Evolutionary conservation across 2,113 vertebrate genomes (phyloP).

Genomic region (Thalassarche chlororhynchos): DNA sequence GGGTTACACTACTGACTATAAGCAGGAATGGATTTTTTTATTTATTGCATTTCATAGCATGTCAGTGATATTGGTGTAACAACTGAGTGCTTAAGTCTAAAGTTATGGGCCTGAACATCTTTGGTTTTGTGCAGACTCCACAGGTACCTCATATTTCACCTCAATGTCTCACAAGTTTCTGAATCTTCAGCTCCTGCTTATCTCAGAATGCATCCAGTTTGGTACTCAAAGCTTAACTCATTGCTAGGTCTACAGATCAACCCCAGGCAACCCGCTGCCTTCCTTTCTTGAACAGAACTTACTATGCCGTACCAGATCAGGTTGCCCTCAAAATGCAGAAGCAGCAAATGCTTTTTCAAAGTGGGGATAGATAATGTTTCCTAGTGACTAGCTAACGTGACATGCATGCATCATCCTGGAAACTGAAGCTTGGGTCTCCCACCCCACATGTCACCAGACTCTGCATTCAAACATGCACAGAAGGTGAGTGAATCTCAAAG

Average conservation of each 20-base stretch:
- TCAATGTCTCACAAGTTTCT: background rate
- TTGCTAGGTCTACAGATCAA: background rate
- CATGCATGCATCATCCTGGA: background rate
- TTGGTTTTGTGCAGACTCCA: background rate
- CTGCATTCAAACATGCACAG: background rate
- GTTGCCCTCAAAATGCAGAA: background rate
- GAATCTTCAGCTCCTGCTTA: background rate
- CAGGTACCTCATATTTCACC: background rate
- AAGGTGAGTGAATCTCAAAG: background rate
- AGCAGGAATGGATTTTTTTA: background rate
- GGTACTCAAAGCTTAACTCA: background rate
- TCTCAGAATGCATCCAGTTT: background rate
- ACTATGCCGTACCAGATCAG: no score
- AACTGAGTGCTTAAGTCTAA: background rate
- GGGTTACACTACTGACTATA: background rate
- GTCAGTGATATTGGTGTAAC: background rate
- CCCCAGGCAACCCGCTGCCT: no score
- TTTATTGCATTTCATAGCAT: background rate
- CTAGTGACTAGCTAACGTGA: background rate
- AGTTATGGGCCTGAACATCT: background rate
- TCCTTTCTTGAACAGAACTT: background rate
- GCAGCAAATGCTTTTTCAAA: background rate
- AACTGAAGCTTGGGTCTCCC: background rate
- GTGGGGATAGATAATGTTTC: background rate
- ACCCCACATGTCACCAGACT: background rate